Conservation (phyloP, 2,797 vertebrate genomes). For the Melanotaenia parkinsoni region DNA sequence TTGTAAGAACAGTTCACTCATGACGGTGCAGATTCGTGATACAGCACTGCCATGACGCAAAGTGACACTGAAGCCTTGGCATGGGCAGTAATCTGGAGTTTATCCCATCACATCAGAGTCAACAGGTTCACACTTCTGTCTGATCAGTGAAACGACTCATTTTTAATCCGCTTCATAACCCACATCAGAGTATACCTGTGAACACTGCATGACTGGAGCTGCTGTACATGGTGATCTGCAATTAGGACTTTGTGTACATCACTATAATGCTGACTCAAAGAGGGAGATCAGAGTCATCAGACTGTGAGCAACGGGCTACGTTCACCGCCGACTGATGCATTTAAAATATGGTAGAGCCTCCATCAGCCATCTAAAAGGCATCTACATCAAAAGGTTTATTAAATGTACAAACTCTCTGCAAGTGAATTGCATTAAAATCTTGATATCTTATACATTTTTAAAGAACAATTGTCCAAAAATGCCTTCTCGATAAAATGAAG, state of each 20-base stretch:
- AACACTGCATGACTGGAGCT: not conserved
- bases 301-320: not conserved
- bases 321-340: constrained; percentile 2
- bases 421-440: too few relatives aligned
- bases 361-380: accelerated
- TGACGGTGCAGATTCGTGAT: not conserved
- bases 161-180: constrained; percentile 55
- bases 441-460: too few relatives aligned
- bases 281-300: constrained; percentile 32
- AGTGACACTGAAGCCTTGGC: constrained; percentile 1
- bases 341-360: not conserved
- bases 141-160: constrained; percentile 29
- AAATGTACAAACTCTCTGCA: too few relatives aligned
- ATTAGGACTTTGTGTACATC: constrained; percentile 25
- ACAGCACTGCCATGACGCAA: not conserved
- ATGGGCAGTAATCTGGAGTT: constrained; percentile 35
- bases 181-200: constrained; percentile 50
- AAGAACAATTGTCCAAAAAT: not conserved
- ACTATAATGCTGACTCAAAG: constrained; percentile 54
- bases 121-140: not conserved
- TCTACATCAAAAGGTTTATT: too few relatives aligned
- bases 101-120: constrained; percentile 49
- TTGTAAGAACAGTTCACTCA: not conserved
- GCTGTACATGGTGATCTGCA: constrained; percentile 14
- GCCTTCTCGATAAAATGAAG: not conserved